Conservation (phyloP, 2,797 vertebrate genomes). For the Alexandromys oeconomus region DNA sequence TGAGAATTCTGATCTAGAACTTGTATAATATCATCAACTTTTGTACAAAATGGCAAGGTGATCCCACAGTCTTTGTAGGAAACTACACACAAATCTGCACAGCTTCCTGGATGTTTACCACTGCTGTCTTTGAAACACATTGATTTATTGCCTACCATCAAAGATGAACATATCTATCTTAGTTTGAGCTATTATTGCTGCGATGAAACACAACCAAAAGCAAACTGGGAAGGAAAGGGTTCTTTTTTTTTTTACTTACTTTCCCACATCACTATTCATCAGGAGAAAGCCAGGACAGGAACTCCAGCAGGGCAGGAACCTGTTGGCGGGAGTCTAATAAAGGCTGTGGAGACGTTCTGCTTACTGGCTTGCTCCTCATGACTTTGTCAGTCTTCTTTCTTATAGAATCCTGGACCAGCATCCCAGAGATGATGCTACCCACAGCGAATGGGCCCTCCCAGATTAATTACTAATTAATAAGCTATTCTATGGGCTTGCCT, state of each 20-base stretch:
- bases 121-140: background rate
- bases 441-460: too few relatives aligned
- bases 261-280: background rate
- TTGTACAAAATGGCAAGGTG: background rate
- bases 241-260: background rate
- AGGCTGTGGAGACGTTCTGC: background rate
- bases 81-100: background rate
- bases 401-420: background rate
- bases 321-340: background rate
- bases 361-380: background rate
- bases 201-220: background rate
- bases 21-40: background rate
- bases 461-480: background rate
- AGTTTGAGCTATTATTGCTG: background rate
- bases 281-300: too few relatives aligned
- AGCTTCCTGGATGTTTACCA: background rate
- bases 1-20: background rate
- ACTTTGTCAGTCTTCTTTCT: background rate
- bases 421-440: background rate
- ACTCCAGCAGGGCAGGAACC: background rate
- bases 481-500: background rate
- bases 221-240: background rate
- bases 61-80: background rate
- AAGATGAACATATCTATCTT: background rate
- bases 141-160: background rate